Evolutionary conservation across 2,113 vertebrate genomes (phyloP).

Genomic region (Scomber japonicus): DNA sequence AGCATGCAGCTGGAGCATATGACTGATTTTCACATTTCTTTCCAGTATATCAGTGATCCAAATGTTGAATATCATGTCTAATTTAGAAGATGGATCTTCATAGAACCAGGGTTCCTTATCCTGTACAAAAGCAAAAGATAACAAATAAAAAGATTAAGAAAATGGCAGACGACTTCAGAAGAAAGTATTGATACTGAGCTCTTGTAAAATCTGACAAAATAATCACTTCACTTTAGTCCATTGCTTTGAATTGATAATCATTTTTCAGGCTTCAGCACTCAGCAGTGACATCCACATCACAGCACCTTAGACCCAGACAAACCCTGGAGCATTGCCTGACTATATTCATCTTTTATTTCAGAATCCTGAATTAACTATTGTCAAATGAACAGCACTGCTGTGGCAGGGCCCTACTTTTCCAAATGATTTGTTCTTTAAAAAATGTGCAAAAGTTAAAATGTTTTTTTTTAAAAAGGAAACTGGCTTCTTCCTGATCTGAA

Average conservation of each 20-base stretch:
- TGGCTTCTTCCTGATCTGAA: not conserved
- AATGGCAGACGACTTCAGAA: not conserved
- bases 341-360: not conserved
- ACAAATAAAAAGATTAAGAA: not conserved
- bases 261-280: too few species aligned
- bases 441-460: not conserved
- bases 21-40: slow-evolving; percentile 30
- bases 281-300: too few species aligned
- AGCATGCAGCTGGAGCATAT: slow-evolving; percentile 11
- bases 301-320: too few species aligned
- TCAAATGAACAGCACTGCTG: not conserved
- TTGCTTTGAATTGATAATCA: too few species aligned
- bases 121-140: slow-evolving; percentile 46
- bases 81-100: slow-evolving; percentile 33
- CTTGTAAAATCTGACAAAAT: too few species aligned
- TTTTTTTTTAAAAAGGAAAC: too few species aligned
- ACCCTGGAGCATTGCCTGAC: too few species aligned
- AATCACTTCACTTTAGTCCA: too few species aligned
- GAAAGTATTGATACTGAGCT: not conserved
- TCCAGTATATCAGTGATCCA: not conserved
- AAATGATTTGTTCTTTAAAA: not conserved
- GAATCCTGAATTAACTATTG: not conserved
- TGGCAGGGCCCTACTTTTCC: not conserved
- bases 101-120: slow-evolving; percentile 14
- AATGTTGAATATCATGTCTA: slow-evolving; percentile 22